phyloP scores from a whole-genome alignment of 2,797 vertebrate species.

The Lagocephalus sceleratus region DNA sequence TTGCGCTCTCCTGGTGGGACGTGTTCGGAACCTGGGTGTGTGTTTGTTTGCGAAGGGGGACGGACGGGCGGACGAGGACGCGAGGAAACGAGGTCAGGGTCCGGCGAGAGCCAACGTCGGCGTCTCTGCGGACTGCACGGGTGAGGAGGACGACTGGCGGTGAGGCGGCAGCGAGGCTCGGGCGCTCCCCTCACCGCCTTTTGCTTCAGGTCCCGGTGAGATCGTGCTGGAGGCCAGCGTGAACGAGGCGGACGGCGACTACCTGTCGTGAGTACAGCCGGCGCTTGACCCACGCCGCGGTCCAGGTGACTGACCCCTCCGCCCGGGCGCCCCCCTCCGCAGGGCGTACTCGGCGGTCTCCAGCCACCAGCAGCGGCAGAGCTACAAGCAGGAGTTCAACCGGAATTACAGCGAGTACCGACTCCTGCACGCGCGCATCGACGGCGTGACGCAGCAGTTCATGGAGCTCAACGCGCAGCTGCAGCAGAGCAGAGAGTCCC shows the following conservation, averaged over 20 bases:
- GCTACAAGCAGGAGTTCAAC: conserved; percentile 91
- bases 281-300: neutral
- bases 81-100: conserved; percentile 28
- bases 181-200: neutral
- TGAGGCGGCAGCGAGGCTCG: neutral
- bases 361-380: conserved; percentile 83
- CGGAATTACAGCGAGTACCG: conserved; percentile 90
- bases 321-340: neutral
- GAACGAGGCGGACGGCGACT: conserved; percentile 39
- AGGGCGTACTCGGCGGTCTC: conserved; percentile 83
- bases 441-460: conserved; percentile 84
- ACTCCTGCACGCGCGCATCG: conserved; percentile 86
- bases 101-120: conserved; percentile 21
- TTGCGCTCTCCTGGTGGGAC: neutral
- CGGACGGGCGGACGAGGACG: conserved; percentile 26
- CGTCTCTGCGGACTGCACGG: conserved; percentile 23
- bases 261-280: conserved; percentile 55
- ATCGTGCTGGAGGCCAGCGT: conserved; percentile 38
- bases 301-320: neutral
- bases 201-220: conserved; percentile 47
- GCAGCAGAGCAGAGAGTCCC: conserved; percentile 78
- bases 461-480: conserved; percentile 85
- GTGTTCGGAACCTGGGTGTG: neutral
- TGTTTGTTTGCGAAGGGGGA: conserved; percentile 36
- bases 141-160: conserved; percentile 18